Conservation (phyloP, 2,888 invertebrate species). For the Suillia variegata region DNA sequence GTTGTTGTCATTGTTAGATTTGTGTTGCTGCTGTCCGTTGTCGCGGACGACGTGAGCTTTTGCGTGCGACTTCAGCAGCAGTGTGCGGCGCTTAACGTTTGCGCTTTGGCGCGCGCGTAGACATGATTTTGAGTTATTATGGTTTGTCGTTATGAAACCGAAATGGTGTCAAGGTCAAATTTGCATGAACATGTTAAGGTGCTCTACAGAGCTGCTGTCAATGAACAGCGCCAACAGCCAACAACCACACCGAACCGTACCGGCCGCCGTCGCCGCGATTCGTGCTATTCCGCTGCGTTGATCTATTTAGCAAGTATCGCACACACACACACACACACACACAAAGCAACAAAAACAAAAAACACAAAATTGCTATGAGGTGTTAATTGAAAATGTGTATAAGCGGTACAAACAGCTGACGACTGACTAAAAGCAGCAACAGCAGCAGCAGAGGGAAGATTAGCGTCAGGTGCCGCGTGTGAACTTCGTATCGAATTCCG, state of each 20-base stretch:
- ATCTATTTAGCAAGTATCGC: background rate
- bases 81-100: background rate
- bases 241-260: too few relatives aligned
- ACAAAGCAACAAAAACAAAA: too few relatives aligned
- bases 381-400: background rate
- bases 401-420: background rate
- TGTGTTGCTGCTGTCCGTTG: background rate
- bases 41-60: background rate
- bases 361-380: background rate
- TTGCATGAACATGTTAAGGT: constrained; percentile 52
- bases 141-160: constrained; percentile 49
- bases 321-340: background rate
- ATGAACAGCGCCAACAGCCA: background rate
- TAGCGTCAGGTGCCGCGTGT: too few relatives aligned
- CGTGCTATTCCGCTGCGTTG: background rate
- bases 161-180: constrained; percentile 56
- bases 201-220: constrained; percentile 5
- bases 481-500: too few relatives aligned
- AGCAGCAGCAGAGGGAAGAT: too few relatives aligned
- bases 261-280: too few relatives aligned
- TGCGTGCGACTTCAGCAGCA: background rate
- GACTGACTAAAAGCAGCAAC: too few relatives aligned
- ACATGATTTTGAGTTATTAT: constrained; percentile 34
- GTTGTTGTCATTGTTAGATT: background rate
- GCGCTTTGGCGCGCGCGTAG: background rate